Percentiles rank a stretch among this genome's conserved stretches.
phyloP scores from a whole-genome alignment of 2,797 vertebrate species.

The Melanotaenia trifasciata region DNA sequence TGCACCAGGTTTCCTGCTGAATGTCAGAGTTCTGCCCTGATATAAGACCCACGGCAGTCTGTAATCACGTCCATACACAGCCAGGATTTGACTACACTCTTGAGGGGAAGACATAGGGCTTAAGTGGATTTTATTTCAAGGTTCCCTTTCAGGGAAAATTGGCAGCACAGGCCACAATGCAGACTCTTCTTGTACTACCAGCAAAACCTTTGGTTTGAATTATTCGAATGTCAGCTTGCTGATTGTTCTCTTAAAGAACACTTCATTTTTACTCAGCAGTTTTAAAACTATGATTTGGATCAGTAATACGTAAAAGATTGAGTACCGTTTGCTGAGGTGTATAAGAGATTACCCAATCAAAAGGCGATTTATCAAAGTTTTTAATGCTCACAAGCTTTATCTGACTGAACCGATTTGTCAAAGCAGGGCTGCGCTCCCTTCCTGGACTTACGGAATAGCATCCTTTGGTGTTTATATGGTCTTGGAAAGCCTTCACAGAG shows the following conservation, averaged over 20 bases:
- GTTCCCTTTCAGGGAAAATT: slow-evolving; percentile 71
- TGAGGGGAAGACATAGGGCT: slow-evolving; percentile 73
- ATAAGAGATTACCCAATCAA: neutral
- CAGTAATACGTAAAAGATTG: slow-evolving; percentile 30
- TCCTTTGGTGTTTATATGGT: slow-evolving; percentile 1
- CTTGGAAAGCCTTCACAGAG: slow-evolving; percentile 26
- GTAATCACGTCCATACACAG: slow-evolving; percentile 79
- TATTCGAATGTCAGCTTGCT: slow-evolving; percentile 67
- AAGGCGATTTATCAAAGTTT: slow-evolving; percentile 6
- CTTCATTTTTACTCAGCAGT: slow-evolving; percentile 45
- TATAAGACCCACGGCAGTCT: slow-evolving; percentile 71
- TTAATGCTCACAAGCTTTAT: neutral
- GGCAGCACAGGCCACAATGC: slow-evolving; percentile 59
- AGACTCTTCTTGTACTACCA: slow-evolving; percentile 52
- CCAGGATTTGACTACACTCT: slow-evolving; percentile 76
- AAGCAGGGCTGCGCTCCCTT: neutral
- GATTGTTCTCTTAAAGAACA: slow-evolving; percentile 58
- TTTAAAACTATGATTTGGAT: slow-evolving; percentile 51
- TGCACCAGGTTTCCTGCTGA: slow-evolving; percentile 76
- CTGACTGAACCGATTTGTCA: slow-evolving; percentile 11
- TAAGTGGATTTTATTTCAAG: slow-evolving; percentile 83
- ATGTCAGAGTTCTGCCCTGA: slow-evolving; percentile 76
- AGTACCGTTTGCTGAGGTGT: slow-evolving; percentile 19
- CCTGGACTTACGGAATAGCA: neutral
- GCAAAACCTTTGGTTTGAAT: slow-evolving; percentile 77